Evolutionary conservation across 2,113 vertebrate species (phyloP).

Genomic region (Nothocercus julius): DNA sequence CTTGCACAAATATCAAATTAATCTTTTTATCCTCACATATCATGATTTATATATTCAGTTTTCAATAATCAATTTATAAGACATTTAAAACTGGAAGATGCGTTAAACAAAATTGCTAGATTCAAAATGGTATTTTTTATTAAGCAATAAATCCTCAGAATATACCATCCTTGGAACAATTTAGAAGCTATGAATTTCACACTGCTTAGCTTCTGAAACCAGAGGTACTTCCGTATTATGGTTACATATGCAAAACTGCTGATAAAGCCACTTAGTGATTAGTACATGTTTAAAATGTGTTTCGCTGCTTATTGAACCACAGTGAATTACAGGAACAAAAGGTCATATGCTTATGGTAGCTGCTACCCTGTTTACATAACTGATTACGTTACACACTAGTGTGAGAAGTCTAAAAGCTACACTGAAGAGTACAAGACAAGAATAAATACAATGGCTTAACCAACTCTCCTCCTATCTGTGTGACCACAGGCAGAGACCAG

Average conservation of each 20-base stretch:
- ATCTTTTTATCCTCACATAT: background rate
- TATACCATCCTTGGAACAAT: slow-evolving; percentile 15
- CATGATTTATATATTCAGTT: background rate
- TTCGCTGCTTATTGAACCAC: slow-evolving; percentile 49
- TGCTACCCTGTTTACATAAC: slow-evolving; percentile 20
- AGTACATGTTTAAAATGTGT: slow-evolving; percentile 34
- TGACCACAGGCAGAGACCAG: too few species aligned
- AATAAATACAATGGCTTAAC: background rate
- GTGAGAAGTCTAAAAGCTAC: background rate
- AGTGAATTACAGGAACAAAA: background rate
- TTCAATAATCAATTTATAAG: background rate
- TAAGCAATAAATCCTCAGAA: slow-evolving; percentile 31
- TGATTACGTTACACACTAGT: slow-evolving; percentile 15
- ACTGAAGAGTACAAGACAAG: background rate
- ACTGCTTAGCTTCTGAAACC: slow-evolving; percentile 38
- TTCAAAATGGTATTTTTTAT: background rate
- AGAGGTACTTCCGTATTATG: slow-evolving; percentile 9
- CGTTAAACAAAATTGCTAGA: slow-evolving; percentile 10
- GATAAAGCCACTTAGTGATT: slow-evolving; percentile 14
- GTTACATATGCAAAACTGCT: slow-evolving; percentile 26
- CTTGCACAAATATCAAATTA: background rate
- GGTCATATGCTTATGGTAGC: background rate
- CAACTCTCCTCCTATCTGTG: too few species aligned
- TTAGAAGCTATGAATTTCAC: background rate
- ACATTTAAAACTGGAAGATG: background rate